Conservation (phyloP, 2,888 invertebrate genomes). For the Schizotus pectinicornis region DNA sequence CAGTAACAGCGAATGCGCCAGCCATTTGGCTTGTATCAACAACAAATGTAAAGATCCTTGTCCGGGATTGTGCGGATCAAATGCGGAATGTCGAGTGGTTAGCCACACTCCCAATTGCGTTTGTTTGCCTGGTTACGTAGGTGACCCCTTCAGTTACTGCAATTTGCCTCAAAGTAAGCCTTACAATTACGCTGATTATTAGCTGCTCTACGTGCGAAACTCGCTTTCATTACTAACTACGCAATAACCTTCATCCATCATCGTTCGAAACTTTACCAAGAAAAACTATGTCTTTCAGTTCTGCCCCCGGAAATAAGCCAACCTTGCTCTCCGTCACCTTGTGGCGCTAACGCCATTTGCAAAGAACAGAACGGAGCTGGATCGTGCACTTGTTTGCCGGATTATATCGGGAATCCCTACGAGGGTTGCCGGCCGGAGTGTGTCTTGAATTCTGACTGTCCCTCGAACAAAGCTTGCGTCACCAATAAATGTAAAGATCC, state of each 20-base stretch:
- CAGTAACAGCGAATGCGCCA: conserved; percentile 73
- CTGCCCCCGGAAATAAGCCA: conserved; percentile 52
- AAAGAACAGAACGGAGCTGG: conserved; percentile 68
- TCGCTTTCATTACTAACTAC: conserved; percentile 28
- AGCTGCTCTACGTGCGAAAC: conserved; percentile 14
- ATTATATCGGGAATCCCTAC: conserved; percentile 79
- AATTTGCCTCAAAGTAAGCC: conserved; percentile 36
- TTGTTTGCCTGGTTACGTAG: conserved; percentile 64
- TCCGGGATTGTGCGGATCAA: conserved; percentile 74
- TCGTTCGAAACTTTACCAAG: not conserved
- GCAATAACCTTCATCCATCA: not conserved
- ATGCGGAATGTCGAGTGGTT: conserved; percentile 73
- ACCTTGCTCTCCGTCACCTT: conserved; percentile 72
- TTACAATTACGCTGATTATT: conserved; percentile 14
- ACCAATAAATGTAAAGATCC: conserved; percentile 80
- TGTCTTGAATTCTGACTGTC: conserved; percentile 73
- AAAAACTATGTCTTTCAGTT: conserved; percentile 40
- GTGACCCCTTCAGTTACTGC: conserved; percentile 74
- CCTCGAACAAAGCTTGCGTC: conserved; percentile 74
- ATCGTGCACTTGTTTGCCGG: conserved; percentile 72
- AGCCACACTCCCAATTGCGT: conserved; percentile 75
- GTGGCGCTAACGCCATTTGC: conserved; percentile 73
- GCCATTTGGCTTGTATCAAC: conserved; percentile 73
- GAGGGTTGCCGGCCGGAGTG: conserved; percentile 81
- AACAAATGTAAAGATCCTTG: conserved; percentile 81